Evolutionary conservation across 2,113 vertebrate species (phyloP).

Genomic region (Leptobrachium ailaonicum): DNA sequence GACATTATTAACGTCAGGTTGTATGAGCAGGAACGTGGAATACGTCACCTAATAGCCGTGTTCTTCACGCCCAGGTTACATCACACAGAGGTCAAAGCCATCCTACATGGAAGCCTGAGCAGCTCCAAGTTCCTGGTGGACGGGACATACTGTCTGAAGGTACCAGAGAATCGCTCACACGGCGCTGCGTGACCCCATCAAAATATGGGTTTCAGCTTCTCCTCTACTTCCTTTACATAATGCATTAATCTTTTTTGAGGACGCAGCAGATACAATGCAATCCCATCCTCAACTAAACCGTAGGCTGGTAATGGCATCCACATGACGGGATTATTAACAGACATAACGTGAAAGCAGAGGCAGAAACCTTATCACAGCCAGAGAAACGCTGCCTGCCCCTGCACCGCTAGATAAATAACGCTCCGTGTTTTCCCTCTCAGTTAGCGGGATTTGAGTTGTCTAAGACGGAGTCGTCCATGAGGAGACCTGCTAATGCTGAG

Average conservation of each 20-base stretch:
- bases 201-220: no score
- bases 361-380: no score
- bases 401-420: no score
- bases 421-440: slow-evolving; percentile 56
- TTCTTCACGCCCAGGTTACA: slow-evolving; percentile 70
- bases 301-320: no score
- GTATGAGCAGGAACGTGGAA: neutral
- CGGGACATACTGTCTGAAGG: slow-evolving; percentile 79
- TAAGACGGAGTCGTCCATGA: slow-evolving; percentile 81
- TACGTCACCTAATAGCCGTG: neutral
- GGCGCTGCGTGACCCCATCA: neutral
- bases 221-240: no score
- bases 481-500: slow-evolving; percentile 41
- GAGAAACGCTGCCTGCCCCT: no score
- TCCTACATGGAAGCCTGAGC: slow-evolving; percentile 77
- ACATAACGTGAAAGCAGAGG: no score
- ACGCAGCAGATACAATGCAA: no score
- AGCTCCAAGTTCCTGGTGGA: slow-evolving; percentile 83
- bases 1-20: no score
- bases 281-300: no score
- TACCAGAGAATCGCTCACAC: slow-evolving; percentile 51
- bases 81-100: slow-evolving; percentile 70
- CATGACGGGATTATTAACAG: no score
- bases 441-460: slow-evolving; percentile 82
- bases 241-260: no score